Conservation (phyloP, 1,140 invertebrate genomes). For the Pseudomyrmex flavicornis region DNA sequence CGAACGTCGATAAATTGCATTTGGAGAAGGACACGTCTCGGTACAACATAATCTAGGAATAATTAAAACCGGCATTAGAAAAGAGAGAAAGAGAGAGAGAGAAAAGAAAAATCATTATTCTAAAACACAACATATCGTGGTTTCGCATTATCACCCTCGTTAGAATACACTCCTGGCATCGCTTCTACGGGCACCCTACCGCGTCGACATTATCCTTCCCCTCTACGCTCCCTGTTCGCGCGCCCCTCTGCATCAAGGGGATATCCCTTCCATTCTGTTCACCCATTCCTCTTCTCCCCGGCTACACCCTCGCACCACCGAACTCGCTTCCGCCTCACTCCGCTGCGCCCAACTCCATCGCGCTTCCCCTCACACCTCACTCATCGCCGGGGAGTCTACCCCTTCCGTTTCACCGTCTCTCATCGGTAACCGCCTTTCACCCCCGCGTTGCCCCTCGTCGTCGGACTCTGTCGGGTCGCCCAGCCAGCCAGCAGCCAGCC, state of each 20-base stretch:
- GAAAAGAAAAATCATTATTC: constrained; percentile 12
- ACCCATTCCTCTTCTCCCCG: background rate
- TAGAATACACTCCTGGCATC: constrained; percentile 51
- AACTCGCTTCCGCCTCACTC: constrained; percentile 21
- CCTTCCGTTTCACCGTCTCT: constrained; percentile 13
- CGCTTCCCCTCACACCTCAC: constrained; percentile 19
- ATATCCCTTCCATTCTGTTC: background rate
- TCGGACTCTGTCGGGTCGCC: constrained; percentile 33
- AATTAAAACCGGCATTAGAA: background rate
- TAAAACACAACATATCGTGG: background rate
- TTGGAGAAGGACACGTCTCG: background rate
- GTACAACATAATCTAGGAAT: background rate
- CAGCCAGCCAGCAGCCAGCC: constrained; percentile 62
- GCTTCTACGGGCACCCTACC: constrained; percentile 42
- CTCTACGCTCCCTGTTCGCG: background rate
- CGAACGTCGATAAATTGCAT: background rate
- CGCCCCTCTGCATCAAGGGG: background rate
- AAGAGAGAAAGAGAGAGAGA: background rate
- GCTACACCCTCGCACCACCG: too few species aligned
- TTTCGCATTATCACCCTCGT: background rate
- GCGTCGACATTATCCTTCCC: constrained; percentile 30
- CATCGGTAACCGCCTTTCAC: background rate
- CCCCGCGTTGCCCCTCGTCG: background rate
- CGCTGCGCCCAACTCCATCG: background rate
- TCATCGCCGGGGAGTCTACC: background rate